Evolutionary conservation across 37 sponge, comb jelly and placozoan species (phyloP).

Genomic region (Agelas oroides): DNA sequence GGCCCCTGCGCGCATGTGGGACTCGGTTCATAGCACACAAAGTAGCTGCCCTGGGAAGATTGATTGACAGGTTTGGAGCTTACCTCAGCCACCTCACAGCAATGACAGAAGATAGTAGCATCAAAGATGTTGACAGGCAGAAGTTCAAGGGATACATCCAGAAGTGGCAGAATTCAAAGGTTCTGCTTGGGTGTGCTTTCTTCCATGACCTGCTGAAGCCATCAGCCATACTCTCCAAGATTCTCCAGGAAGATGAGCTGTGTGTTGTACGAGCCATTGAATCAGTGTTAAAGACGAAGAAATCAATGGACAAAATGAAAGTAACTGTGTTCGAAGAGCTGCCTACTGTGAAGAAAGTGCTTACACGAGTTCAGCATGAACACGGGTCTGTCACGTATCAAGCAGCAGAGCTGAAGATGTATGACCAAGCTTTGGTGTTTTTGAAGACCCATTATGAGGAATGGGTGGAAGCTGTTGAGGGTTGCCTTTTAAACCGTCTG

Average conservation of each 20-base stretch:
- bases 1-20: conserved; percentile 53
- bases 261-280: conserved; percentile 10
- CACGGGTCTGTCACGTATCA: conserved; percentile 1
- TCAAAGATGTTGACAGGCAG: conserved; percentile 37
- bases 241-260: conserved; percentile 43
- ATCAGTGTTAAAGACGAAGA: not conserved
- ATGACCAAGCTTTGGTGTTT: not conserved
- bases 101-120: conserved; percentile 16
- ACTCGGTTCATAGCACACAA: conserved; percentile 70
- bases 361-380: not conserved
- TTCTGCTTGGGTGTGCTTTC: conserved; percentile 73
- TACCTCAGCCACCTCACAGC: conserved; percentile 45
- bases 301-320: not conserved
- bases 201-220: conserved; percentile 72
- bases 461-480: not conserved
- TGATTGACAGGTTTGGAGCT: conserved; percentile 55
- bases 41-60: conserved; percentile 42
- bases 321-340: not conserved
- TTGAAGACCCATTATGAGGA: conserved; percentile 1
- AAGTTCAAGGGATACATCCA: conserved; percentile 62
- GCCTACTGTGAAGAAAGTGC: not conserved
- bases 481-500: not conserved
- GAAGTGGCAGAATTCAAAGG: conserved; percentile 52
- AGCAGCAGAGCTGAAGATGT: conserved; percentile 9
- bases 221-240: conserved; percentile 51